Evolutionary conservation across 2,888 invertebrate species (phyloP), one percentile per base, ranked within the genome.

Genomic region (Camptogramma bilineatum): DNA sequence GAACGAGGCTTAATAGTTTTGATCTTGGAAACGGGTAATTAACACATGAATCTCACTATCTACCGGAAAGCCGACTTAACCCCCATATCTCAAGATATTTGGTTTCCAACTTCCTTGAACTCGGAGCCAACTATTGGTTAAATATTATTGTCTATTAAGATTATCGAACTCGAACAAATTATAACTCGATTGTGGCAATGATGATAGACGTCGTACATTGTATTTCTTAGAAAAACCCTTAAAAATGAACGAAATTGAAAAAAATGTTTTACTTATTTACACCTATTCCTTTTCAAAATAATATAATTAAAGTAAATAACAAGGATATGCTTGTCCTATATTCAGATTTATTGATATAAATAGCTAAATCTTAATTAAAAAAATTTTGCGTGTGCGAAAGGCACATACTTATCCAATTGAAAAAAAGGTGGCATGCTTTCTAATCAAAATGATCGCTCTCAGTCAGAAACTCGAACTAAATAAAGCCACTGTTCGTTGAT

Each of bases 31-130:
- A 31, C 31, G 21, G 52, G 60, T 64, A 60, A 64, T 64, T 63
- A 58, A 52, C 46, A 52, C 56, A 39, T 47, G 60, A 64, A 52
- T 60, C 60, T 48, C 56, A 19, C 21, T 60, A 64, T 64, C 64
- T 64, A 52, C 64, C 52, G 60, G 60, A 64, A 56, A 46, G 56
- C 56, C 56, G 60, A 60, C 60, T 64, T 64, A 60, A 64, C 60
- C 56, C 18, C 47, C 28, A 52, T 64, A 60, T 64, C 64, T 64
- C 47, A 60, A 47, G 59, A 63, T 63, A 63, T 58, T 58, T 34
- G 42, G 54, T 59, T 39, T 34, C 64, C 48, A 64, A 64, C 56
- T 64, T 64, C 42, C 52, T 48, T 8, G 34, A 62, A 62, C 62
- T 63, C n/a, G 24, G 10, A 39, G 34, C 59, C 17, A 62, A 62